Percentiles rank a stretch among this genome's conserved stretches.
Conservation (phyloP, 2,888 invertebrate species). For the Agrochola litura region DNA sequence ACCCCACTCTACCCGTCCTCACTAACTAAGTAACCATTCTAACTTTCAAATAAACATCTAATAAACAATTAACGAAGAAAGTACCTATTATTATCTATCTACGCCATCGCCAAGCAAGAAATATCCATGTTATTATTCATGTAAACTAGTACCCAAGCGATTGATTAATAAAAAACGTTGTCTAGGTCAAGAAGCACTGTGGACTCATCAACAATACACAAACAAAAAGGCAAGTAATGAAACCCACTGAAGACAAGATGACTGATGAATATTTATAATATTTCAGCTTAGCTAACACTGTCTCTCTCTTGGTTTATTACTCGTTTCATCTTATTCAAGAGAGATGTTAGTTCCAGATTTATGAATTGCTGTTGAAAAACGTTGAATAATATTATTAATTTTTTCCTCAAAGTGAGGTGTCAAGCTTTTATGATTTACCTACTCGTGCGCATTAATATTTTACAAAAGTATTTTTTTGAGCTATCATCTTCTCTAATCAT, state of each 20-base stretch:
- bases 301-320: constrained; percentile 66
- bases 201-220: constrained; percentile 67
- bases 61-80: constrained; percentile 33
- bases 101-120: constrained; percentile 1
- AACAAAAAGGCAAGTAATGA: constrained; percentile 67
- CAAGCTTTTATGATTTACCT: constrained; percentile 23
- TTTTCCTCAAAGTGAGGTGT: constrained; percentile 24
- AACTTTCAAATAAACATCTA: constrained; percentile 57
- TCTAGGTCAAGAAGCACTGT: constrained; percentile 55
- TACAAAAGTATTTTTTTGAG: neutral
- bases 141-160: constrained; percentile 10
- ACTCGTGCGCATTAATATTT: neutral
- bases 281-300: constrained; percentile 69
- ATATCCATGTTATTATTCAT: constrained; percentile 33
- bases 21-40: constrained; percentile 50
- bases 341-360: constrained; percentile 65
- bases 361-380: constrained; percentile 64
- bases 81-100: neutral
- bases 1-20: constrained; percentile 49
- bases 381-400: constrained; percentile 45
- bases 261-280: constrained; percentile 74
- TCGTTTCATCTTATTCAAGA: constrained; percentile 69
- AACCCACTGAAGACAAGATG: constrained; percentile 65
- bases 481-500: neutral
- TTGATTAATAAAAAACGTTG: constrained; percentile 57